Base-by-base conservation (phyloP, 2,797 vertebrate species). In the Lithobates sylvaticus region DNA sequence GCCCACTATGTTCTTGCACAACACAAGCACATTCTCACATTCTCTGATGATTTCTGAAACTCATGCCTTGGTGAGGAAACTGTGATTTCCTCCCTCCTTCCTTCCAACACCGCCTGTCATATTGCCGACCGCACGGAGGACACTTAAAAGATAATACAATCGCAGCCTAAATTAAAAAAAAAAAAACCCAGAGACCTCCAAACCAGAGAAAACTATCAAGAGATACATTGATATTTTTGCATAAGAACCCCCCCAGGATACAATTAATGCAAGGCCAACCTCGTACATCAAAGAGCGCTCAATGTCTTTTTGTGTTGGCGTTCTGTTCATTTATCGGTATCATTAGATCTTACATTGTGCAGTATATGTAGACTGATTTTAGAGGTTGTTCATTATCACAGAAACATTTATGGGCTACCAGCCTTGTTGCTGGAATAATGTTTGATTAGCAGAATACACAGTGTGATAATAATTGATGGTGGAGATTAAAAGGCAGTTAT, bases 201-300 rank as follows among this genome's bases (percentile, higher is more conserved):
- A 68, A 67, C 61, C n/a, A n/a, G 23, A 67, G 27, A 67, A 61
- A 67, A 78, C 15, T 42, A 78, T 67, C 34, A 67, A 65, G 34
- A 67, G 26, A 78, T 68, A 78, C 16, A 67, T 68, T 78, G 36
- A 78, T 68, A 26, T 64, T 78, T 65, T 68, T 42, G 76, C 76
- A 67, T 42, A 65, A 29, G 16, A 67, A 29, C 34, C 76, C 76
- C 76, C 76, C 67, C 36, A 12, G 76, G 76, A 78, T 44, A 47
- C 61, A 65, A 78, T 78, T 78, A 78, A 68, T 78, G 44, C 61
- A 78, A 68, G 61, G 76, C 36, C 61, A 78, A 78, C 76, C 76
- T 68, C 61, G 29, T 67, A 78, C 61, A 68, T 78, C 76, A 78
- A 78, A 78, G 58, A 44, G 27, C 16, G 44, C 26, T 27, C 61